These are phyloP conservation scores for Dromiciops gliroides DNA, from an alignment of 2,113 vertebrate species.

Conservation along the genomic window DNA sequence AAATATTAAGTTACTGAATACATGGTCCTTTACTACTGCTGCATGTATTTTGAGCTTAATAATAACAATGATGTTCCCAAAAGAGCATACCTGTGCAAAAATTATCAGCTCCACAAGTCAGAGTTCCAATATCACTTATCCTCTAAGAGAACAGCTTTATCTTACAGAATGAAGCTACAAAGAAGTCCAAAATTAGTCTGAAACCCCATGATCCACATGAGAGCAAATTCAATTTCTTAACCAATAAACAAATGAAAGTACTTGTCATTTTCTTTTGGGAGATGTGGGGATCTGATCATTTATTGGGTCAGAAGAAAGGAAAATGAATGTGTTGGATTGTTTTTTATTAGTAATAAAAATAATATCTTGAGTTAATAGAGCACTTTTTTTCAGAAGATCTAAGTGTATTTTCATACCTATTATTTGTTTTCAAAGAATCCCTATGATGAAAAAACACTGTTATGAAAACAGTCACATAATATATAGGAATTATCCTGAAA, in stretches of 20 bases:
- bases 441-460: constrained; percentile 55
- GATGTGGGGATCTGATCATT: neutral
- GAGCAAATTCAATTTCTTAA: constrained; percentile 31
- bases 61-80: neutral
- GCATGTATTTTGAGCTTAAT: neutral
- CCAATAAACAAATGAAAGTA: constrained; percentile 4
- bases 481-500: neutral
- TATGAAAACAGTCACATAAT: constrained; percentile 62
- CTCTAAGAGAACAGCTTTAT: neutral
- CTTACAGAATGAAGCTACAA: neutral
- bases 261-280: neutral
- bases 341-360: constrained; percentile 35
- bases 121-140: neutral
- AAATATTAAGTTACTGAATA: neutral
- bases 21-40: neutral
- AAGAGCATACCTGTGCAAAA: neutral
- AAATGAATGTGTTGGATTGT: neutral
- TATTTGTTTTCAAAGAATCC: constrained; percentile 35
- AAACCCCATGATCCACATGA: neutral
- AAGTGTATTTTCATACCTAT: constrained; percentile 37
- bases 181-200: neutral
- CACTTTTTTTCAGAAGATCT: constrained; percentile 74
- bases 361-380: constrained; percentile 56
- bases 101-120: neutral
- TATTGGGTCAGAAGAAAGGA: neutral